phyloP scores from a whole-genome alignment of 2,113 vertebrate species.

The Chaetodon trifascialis region DNA sequence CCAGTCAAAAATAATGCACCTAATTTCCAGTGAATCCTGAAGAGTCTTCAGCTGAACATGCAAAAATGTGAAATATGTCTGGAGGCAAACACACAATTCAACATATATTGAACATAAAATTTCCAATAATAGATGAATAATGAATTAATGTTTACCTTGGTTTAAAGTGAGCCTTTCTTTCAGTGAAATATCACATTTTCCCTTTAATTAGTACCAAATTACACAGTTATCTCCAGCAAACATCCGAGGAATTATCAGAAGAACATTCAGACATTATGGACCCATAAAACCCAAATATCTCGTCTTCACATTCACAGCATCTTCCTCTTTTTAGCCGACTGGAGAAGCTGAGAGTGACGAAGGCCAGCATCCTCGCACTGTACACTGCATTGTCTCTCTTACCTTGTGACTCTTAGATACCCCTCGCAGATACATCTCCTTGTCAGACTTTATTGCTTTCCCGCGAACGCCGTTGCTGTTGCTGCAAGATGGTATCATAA shows the following conservation, averaged over 20 bases:
- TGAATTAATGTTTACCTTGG: background rate
- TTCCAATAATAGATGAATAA: background rate
- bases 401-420: constrained; percentile 73
- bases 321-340: background rate
- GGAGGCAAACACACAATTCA: background rate
- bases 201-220: background rate
- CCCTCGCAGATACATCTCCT: constrained; percentile 69
- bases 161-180: background rate
- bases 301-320: background rate
- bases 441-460: constrained; percentile 80
- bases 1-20: background rate
- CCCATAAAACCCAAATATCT: background rate
- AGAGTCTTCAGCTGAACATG: background rate
- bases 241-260: background rate
- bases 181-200: background rate
- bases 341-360: constrained; percentile 19
- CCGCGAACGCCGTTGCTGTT: constrained; percentile 67
- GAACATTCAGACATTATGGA: background rate
- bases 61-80: background rate
- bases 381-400: constrained; percentile 11
- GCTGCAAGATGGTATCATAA: constrained; percentile 82
- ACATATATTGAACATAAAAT: background rate
- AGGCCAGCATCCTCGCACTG: constrained; percentile 6
- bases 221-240: background rate
- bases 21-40: background rate